Conservation (phyloP, 2,113 vertebrate genomes). For the Pelecanoides urinatrix region DNA sequence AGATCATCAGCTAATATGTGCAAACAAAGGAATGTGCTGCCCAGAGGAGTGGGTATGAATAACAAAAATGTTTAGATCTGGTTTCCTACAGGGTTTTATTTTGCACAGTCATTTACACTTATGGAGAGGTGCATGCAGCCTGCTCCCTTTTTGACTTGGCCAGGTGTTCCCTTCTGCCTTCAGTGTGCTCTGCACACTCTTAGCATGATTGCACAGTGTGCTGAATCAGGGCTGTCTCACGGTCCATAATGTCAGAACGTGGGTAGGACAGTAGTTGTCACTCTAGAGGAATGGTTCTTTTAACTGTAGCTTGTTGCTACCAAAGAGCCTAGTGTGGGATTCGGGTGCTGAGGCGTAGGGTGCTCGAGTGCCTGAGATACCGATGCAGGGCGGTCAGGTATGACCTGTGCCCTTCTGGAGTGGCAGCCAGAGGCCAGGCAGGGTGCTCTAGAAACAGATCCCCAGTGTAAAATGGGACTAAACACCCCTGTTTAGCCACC, state of each 20-base stretch:
- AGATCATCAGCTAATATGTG: background rate
- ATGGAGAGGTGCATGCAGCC: background rate
- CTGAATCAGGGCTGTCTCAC: background rate
- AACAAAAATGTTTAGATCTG: background rate
- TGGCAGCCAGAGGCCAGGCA: background rate
- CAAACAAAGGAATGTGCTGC: background rate
- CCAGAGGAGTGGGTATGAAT: background rate
- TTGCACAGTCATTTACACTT: background rate
- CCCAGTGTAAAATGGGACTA: background rate
- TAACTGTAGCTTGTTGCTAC: background rate
- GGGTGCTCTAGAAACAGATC: background rate
- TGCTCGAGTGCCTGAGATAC: background rate
- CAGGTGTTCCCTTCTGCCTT: background rate
- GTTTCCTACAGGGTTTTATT: background rate
- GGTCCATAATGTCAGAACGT: background rate
- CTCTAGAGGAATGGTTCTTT: background rate
- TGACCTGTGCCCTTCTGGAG: background rate
- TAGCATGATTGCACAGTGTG: background rate
- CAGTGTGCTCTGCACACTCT: background rate
- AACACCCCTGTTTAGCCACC: background rate
- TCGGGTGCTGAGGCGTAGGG: rapidly evolving
- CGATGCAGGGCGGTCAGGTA: background rate
- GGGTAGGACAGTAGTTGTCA: background rate
- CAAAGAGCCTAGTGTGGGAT: background rate
- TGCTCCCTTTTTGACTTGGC: background rate